Percentiles rank a stretch among this genome's conserved stretches.
Conservation (phyloP, 2,888 invertebrate species). For the Scaptomyza reducta region DNA sequence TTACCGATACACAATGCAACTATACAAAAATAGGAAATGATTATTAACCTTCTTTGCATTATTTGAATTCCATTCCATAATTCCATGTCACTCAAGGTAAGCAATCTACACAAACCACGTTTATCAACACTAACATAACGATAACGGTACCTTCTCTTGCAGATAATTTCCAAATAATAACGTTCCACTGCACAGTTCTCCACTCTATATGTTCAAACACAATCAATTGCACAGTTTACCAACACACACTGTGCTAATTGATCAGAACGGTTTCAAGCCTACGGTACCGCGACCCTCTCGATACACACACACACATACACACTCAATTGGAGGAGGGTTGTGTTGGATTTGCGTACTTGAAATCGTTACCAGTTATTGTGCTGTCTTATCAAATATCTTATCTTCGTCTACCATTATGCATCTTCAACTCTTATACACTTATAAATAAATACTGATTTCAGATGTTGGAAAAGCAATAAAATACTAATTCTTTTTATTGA, state of each 20-base stretch:
- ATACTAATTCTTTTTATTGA: neutral
- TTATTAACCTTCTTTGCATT: neutral
- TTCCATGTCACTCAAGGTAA: neutral
- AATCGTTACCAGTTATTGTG: constrained; percentile 15
- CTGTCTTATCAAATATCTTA: constrained; percentile 27
- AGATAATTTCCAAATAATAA: neutral
- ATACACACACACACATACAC: neutral
- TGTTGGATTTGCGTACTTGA: constrained; percentile 42
- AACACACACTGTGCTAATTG: constrained; percentile 7
- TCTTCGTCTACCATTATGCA: constrained; percentile 2
- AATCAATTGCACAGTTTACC: neutral
- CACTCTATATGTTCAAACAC: neutral
- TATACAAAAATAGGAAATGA: neutral
- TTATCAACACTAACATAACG: neutral
- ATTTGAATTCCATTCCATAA: neutral
- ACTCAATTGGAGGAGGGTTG: neutral
- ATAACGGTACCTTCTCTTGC: neutral
- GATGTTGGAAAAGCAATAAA: neutral
- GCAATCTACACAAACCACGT: neutral
- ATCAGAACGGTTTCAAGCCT: constrained; percentile 32
- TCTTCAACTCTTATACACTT: neutral
- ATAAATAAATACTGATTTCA: neutral
- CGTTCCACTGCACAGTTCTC: no score
- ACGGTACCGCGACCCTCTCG: constrained; percentile 34
- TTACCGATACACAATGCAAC: neutral